Evolutionary conservation across 2,797 vertebrate genomes (phyloP), one percentile per base, ranked within the genome.

Genomic region (Spondyliosoma cantharus): DNA sequence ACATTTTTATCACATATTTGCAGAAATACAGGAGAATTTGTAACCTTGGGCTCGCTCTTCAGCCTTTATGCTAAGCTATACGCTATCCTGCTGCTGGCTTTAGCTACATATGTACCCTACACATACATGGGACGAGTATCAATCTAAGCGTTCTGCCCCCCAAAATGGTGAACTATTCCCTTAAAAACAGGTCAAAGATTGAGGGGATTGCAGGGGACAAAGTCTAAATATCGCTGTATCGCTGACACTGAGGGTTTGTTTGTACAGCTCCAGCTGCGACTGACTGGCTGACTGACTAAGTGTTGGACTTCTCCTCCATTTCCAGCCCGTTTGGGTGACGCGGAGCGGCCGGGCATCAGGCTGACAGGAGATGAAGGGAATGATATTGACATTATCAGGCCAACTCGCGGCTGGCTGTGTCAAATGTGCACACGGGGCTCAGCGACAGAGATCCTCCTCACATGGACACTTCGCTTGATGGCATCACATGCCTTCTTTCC

Each of bases 321-420:
- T 86, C 70, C 85, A 79, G 74, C 66, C 71, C 5, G 42, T 74
- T 84, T 79, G 64, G 7, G 64, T 61, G 89, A 90, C 85, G 20
- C 17, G 62, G 49, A 80, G 73, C 72, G 4, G 79, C 68, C 63
- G 4, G 79, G 71, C 63, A 22, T 72, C 43, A 24, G 74, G 78
- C 76, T 85, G 87, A 88, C 86, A 71, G 73, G 45, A 63, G 84
- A 77, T 85, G 83, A 90, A 76, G 80, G 75, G 71, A 84, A 67
- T 73, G 78, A 86, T 83, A 87, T 80, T 86, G 87, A 91, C 87
- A 53, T 83, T 91, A 91, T 90, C 82, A 81, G 87, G 85, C 82
- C 85, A 71, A 75, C 64, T 52, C 84, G 58, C 45, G 20, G 57
- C 82, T 70, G 83, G 71, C 76, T 66, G 63, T 74, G 80, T 79